phyloP scores from a whole-genome alignment of 2,113 vertebrate genomes.

The Eptatretus burgeri region DNA sequence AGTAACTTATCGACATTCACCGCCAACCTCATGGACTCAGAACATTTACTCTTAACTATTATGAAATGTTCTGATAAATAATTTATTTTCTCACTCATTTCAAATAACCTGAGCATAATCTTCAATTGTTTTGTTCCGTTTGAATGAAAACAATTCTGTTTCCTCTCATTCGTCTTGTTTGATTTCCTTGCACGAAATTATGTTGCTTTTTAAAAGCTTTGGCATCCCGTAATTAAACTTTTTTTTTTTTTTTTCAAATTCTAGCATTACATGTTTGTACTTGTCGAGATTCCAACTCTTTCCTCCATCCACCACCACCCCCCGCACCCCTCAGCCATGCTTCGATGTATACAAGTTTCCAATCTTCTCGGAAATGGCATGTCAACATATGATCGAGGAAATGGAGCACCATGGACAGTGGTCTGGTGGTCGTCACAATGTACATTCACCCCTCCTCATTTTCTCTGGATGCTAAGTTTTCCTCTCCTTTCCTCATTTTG shows the following conservation, averaged over 20 bases:
- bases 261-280: background rate
- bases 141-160: background rate
- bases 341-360: conserved; percentile 40
- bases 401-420: conserved; percentile 29
- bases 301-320: too few relatives aligned
- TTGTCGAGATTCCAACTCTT: background rate
- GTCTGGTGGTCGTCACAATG: conserved; percentile 32
- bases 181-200: background rate
- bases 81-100: too few relatives aligned
- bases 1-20: too few relatives aligned
- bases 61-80: too few relatives aligned
- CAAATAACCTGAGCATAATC: too few relatives aligned
- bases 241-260: too few relatives aligned
- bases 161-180: background rate
- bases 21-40: too few relatives aligned
- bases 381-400: conserved; percentile 30
- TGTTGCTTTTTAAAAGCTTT: background rate
- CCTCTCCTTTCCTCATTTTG: background rate
- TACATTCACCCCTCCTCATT: conserved; percentile 9
- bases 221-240: background rate
- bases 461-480: background rate
- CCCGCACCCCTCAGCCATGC: conserved; percentile 17
- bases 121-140: too few relatives aligned
- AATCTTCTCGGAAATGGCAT: conserved; percentile 23
- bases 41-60: too few relatives aligned